A percentile compares a stretch with the other conserved stretches of the same genome.
These are phyloP conservation scores for Halocynthia aurantium DNA, from an alignment of 23 tunicate genomes.

Conservation along the genomic window DNA sequence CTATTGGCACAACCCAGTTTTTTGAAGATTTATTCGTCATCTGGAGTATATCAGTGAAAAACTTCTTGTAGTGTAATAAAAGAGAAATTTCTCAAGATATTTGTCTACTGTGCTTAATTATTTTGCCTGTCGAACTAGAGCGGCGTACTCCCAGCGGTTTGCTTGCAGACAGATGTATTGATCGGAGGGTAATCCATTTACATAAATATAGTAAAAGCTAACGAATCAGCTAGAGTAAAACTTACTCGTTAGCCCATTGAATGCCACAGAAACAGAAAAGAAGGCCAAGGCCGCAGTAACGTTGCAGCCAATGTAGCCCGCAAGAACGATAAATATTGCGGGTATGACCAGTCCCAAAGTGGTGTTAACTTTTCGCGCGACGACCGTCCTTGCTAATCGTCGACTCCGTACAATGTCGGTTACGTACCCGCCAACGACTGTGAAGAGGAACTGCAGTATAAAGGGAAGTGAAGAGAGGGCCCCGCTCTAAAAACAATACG, in stretches of 20 bases:
- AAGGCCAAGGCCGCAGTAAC: constrained; percentile 45
- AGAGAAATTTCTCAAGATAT: no score
- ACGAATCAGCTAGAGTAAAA: constrained; percentile 2
- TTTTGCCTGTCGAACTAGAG: no score
- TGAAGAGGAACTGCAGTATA: constrained; percentile 44
- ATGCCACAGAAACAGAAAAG: constrained; percentile 48
- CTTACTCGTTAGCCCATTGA: constrained; percentile 57
- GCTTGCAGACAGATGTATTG: no score
- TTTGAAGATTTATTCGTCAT: no score
- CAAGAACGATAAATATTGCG: constrained; percentile 48
- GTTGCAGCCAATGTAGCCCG: constrained; percentile 72
- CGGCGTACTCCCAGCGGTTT: no score
- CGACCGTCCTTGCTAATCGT: constrained; percentile 1
- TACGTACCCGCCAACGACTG: constrained; percentile 44
- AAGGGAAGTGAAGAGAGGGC: constrained; percentile 42
- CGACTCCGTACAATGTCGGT: constrained; percentile 41
- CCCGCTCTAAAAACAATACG: constrained; percentile 40
- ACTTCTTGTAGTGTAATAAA: no score
- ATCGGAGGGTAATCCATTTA: not conserved
- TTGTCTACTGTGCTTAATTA: no score
- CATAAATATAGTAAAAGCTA: not conserved
- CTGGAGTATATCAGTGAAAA: no score
- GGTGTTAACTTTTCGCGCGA: constrained; percentile 54
- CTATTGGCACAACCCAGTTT: no score
- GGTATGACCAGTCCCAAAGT: constrained; percentile 52